These are phyloP conservation scores for Gasteruption jaculator DNA, from an alignment of 2,888 invertebrate genomes.

Conservation along the genomic window DNA sequence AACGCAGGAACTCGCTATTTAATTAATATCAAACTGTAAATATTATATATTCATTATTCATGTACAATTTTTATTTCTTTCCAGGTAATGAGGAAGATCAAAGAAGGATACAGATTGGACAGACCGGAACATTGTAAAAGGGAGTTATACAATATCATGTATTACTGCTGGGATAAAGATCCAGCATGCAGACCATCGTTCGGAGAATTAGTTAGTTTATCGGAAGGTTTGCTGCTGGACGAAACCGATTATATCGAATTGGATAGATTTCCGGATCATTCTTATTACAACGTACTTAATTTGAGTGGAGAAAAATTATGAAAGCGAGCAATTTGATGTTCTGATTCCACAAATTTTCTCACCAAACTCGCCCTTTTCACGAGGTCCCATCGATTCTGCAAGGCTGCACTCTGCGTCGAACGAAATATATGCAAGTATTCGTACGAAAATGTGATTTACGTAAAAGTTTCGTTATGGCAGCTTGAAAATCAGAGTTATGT, in stretches of 20 bases:
- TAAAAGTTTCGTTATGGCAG: too few relatives aligned
- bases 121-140: slow-evolving; percentile 92
- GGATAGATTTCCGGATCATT: slow-evolving; percentile 88
- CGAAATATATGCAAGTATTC: too few relatives aligned
- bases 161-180: slow-evolving; percentile 90
- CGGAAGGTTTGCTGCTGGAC: slow-evolving; percentile 79
- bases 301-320: slow-evolving; percentile 78
- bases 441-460: too few relatives aligned
- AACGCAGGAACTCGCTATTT: too few relatives aligned
- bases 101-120: slow-evolving; percentile 84
- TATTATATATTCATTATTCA: too few relatives aligned
- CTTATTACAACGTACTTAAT: slow-evolving; percentile 82
- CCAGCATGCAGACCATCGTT: slow-evolving; percentile 81
- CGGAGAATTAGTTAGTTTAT: slow-evolving; percentile 71
- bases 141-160: slow-evolving; percentile 92
- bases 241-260: slow-evolving; percentile 93
- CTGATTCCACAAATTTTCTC: too few relatives aligned
- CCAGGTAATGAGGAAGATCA: slow-evolving; percentile 65
- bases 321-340: too few relatives aligned
- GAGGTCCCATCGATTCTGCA: too few relatives aligned
- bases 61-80: slow-evolving; percentile 28
- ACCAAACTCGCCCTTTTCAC: too few relatives aligned
- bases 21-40: too few relatives aligned
- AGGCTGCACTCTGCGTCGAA: too few relatives aligned
- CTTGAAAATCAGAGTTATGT: too few relatives aligned